Conservation (phyloP, 2,113 vertebrate species). For the Silurus asotus region DNA sequence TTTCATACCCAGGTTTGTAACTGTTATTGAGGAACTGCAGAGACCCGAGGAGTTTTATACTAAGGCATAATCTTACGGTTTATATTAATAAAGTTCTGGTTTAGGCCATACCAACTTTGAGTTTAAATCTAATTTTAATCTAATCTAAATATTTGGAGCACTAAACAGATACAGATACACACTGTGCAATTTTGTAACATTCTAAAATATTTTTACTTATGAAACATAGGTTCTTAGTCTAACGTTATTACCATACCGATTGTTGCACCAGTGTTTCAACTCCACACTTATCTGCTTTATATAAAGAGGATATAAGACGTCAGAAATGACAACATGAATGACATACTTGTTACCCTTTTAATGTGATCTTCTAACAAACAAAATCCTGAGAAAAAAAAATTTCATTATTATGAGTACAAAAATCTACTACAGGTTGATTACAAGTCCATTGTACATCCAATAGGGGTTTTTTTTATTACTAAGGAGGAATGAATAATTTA, state of each 20-base stretch:
- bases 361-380: too few species aligned
- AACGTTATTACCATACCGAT: not conserved
- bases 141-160: not conserved
- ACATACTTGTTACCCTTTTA: too few species aligned
- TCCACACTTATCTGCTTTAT: not conserved
- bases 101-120: not conserved
- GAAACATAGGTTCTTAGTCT: not conserved
- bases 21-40: not conserved
- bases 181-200: not conserved
- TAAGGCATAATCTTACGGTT: not conserved
- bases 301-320: not conserved
- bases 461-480: too few species aligned
- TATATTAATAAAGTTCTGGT: not conserved
- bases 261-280: not conserved
- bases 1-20: not conserved
- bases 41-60: not conserved
- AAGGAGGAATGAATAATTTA: too few species aligned
- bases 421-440: too few species aligned
- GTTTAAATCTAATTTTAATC: not conserved
- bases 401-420: too few species aligned
- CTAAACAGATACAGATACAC: not conserved
- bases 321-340: too few species aligned
- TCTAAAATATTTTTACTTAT: not conserved
- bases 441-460: too few species aligned
- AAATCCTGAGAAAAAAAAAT: too few species aligned